Evolutionary conservation across 2,888 invertebrate genomes (phyloP), one percentile per base, ranked within the genome.

Genomic region (Stenurella melanura): DNA sequence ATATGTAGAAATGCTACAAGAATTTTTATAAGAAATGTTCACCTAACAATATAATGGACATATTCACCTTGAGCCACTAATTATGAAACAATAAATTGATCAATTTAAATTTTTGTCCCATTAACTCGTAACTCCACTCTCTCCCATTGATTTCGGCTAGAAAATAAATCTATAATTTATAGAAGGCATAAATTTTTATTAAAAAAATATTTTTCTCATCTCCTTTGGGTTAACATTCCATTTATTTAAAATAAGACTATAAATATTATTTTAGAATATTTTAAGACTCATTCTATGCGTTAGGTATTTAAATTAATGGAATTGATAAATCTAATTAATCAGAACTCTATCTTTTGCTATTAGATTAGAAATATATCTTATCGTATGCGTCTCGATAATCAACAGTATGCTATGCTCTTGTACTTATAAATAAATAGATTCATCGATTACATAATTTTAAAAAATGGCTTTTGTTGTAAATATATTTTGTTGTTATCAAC

Each of bases 401-500:
- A 21, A 18, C 63, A 18, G 34, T 38, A 38, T 30, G 38, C 21
- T 15, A 18, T 21, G 60, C 26, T 26, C 60, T 63, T 34, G 38
- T 63, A 38, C 63, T 38, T 68, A 57, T 57, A 68, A 68, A 56
- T 68, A 68, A 68, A 68, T 68, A 56, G 57, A 34, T 34, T 21
- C 57, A 34, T 57, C 68, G 57, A 34, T 68, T 68, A 68, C 57
- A 30, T 68, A 68, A 68, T n/a, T n/a, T n/a, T n/a, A n/a, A 10
- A 12, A 34, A 68, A 68, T 68, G 17, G 68, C 56, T 68, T 68
- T 68, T 68, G 68, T 56, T 68, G 21, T 56, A 56, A 68, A 68
- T 68, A 34, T 56, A 63, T 63, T 57, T 56, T 17, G 30, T 57
- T 57, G 18, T 6, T 34, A n/a, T n/a, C n/a, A n/a, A n/a, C n/a